Conservation (phyloP, 1,140 invertebrate genomes). For the Pomacea maculata region DNA sequence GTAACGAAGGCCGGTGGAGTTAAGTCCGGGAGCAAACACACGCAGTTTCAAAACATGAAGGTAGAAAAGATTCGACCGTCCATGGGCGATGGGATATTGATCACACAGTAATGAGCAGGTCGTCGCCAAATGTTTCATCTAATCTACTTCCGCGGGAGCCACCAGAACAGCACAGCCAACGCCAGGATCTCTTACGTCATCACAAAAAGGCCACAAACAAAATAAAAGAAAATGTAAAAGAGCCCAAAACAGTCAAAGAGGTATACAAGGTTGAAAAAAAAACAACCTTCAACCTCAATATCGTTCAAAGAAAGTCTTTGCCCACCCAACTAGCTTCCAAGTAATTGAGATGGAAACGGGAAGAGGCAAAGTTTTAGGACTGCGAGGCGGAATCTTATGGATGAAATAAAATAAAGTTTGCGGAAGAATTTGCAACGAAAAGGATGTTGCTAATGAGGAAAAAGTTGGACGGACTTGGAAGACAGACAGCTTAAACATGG, state of each 20-base stretch:
- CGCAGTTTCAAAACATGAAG: not conserved
- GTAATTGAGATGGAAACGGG: no score
- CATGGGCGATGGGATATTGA: constrained; percentile 1
- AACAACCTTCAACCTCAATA: not conserved
- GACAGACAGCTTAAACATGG: no score
- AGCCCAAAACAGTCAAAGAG: not conserved
- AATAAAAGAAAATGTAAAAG: not conserved
- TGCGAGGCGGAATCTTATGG: no score
- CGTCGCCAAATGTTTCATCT: not conserved
- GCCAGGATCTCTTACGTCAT: not conserved
- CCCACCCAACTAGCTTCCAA: no score
- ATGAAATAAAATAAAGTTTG: no score
- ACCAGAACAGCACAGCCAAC: not conserved
- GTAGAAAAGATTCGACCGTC: not conserved
- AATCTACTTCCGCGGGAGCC: not conserved
- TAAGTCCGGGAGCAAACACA: constrained; percentile 10
- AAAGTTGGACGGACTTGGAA: no score
- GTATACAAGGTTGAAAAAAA: not conserved
- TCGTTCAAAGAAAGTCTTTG: not conserved
- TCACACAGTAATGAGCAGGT: constrained; percentile 3
- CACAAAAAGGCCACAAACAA: not conserved
- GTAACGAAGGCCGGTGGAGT: not conserved
- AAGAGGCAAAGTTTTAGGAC: no score
- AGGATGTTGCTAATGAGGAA: no score
- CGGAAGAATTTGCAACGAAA: no score